These are phyloP conservation scores for Dicycla oo DNA, from an alignment of 2,888 invertebrate genomes.

Conservation along the genomic window DNA sequence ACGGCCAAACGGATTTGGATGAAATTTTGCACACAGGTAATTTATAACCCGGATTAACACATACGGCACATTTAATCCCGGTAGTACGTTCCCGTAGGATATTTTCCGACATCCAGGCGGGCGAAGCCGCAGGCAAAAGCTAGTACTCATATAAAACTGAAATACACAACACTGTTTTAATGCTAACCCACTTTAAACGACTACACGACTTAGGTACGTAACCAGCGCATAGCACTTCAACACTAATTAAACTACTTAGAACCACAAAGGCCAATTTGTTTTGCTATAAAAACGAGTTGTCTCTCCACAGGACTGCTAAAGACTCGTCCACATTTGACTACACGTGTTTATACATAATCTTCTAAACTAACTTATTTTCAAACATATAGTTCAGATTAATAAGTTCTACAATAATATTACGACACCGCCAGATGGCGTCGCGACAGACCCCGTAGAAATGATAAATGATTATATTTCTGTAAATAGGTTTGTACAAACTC, in stretches of 20 bases:
- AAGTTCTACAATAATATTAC: background rate
- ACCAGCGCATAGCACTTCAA: constrained; percentile 19
- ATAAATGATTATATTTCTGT: too few relatives aligned
- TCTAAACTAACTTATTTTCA: background rate
- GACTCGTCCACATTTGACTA: background rate
- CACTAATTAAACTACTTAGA: constrained; percentile 40
- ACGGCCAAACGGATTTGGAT: too few relatives aligned
- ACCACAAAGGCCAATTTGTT: constrained; percentile 57
- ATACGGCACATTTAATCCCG: too few relatives aligned
- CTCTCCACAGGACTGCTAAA: constrained; percentile 15
- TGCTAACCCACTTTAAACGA: constrained; percentile 11
- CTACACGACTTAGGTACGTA: background rate
- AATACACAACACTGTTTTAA: background rate
- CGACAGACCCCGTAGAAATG: background rate
- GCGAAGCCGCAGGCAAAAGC: too few relatives aligned
- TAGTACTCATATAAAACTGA: background rate
- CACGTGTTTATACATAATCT: too few relatives aligned
- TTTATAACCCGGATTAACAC: too few relatives aligned
- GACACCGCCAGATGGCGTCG: background rate
- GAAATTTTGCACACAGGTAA: too few relatives aligned
- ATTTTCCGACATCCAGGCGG: too few relatives aligned
- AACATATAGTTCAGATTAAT: background rate
- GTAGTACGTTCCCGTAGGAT: too few relatives aligned
- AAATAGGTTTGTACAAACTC: too few relatives aligned
- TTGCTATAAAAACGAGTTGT: constrained; percentile 47